These are phyloP conservation scores for Atherinosoma microstoma DNA, from an alignment of 2,797 vertebrate genomes.

Conservation along the genomic window DNA sequence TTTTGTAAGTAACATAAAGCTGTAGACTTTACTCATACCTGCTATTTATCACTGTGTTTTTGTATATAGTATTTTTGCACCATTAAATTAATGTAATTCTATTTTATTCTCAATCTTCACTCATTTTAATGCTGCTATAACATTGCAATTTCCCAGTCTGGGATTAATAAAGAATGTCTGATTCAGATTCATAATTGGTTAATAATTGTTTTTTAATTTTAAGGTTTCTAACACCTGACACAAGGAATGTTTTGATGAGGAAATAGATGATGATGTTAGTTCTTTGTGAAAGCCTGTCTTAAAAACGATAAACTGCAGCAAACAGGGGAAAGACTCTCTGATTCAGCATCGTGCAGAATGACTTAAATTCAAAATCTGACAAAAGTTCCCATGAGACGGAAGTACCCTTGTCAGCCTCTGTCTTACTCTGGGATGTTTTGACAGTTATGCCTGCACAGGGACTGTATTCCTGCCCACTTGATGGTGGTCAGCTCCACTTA, in stretches of 20 bases:
- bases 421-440: slow-evolving; percentile 47
- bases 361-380: slow-evolving; percentile 48
- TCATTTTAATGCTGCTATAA: too few relatives aligned
- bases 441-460: slow-evolving; percentile 59
- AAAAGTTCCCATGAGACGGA: slow-evolving; percentile 29
- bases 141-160: background rate
- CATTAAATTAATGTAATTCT: background rate
- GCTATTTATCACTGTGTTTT: background rate
- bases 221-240: too few relatives aligned
- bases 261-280: slow-evolving; percentile 8
- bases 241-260: too few relatives aligned
- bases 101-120: too few relatives aligned
- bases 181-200: background rate
- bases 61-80: background rate
- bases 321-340: slow-evolving; percentile 15
- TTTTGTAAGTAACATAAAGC: background rate
- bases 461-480: slow-evolving; percentile 30
- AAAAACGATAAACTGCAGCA: slow-evolving; percentile 9
- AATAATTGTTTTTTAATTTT: background rate
- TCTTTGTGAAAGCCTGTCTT: slow-evolving; percentile 1
- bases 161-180: background rate
- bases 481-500: slow-evolving; percentile 53
- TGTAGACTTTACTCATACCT: background rate
- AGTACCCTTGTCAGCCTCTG: slow-evolving; percentile 32
- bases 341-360: slow-evolving; percentile 24